Percentiles rank a stretch among this genome's conserved stretches.
phyloP scores from a whole-genome alignment of 2,888 invertebrate genomes.

The Andricus curvator region DNA sequence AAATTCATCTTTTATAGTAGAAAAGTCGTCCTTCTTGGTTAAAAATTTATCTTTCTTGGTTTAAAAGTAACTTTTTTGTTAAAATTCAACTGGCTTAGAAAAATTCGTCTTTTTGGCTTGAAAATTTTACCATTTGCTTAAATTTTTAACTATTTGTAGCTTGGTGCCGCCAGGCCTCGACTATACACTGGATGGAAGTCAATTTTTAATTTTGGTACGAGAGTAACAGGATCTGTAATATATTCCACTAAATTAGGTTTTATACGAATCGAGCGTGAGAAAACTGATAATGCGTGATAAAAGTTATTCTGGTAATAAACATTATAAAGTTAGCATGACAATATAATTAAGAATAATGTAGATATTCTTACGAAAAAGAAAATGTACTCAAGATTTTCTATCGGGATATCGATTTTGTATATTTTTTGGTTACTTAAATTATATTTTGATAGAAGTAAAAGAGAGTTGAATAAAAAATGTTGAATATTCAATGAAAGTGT shows the following conservation, averaged over 20 bases:
- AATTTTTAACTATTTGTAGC: too few species aligned
- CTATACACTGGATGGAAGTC: too few species aligned
- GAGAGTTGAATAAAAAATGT: not conserved
- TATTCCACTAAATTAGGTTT: not conserved
- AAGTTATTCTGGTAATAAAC: not conserved
- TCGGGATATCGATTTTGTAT: not conserved
- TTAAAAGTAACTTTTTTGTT: too few species aligned
- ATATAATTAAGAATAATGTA: not conserved
- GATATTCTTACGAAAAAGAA: not conserved
- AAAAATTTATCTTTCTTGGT: too few species aligned
- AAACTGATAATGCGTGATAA: not conserved
- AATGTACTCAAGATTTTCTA: not conserved
- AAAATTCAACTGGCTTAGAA: too few species aligned
- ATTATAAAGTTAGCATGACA: not conserved
- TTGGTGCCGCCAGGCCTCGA: too few species aligned
- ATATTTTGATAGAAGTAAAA: constrained; percentile 8
- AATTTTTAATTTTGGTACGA: not conserved
- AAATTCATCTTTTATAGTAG: too few species aligned
- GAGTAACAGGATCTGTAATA: not conserved
- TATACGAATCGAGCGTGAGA: not conserved
- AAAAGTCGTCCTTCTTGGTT: too few species aligned
- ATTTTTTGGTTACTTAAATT: not conserved
- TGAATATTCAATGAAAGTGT: not conserved
- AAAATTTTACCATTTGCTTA: too few species aligned
- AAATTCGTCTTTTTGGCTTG: too few species aligned